phyloP scores from a whole-genome alignment of 2,113 vertebrate genomes.

The Oreochromis spilurus region DNA sequence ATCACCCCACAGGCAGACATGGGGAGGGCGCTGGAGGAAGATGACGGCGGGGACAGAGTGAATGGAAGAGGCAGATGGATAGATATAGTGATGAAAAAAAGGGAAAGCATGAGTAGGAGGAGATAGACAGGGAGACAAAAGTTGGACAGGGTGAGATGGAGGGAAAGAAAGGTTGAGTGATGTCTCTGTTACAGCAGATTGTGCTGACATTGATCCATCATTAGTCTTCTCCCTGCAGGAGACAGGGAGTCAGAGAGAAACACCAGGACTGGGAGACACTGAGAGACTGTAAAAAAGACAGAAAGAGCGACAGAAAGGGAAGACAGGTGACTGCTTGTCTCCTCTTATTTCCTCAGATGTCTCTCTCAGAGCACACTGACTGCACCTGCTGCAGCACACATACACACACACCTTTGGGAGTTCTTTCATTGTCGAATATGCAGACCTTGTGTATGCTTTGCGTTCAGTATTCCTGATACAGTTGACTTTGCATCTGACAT shows the following conservation, averaged over 20 bases:
- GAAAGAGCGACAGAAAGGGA: constrained; percentile 33
- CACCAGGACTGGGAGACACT: constrained; percentile 19
- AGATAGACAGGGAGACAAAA: constrained; percentile 5
- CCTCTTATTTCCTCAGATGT: constrained; percentile 50
- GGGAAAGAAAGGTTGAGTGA: constrained; percentile 35
- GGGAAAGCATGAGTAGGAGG: background rate
- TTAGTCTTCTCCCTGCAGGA: constrained; percentile 54
- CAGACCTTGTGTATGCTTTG: background rate
- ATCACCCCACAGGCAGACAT: constrained; percentile 27
- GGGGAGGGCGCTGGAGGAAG: background rate
- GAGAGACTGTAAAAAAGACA: constrained; percentile 20
- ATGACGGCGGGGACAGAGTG: background rate
- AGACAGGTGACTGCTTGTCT: constrained; percentile 65
- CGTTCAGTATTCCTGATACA: background rate
- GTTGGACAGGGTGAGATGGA: constrained; percentile 19
- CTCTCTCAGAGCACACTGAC: background rate
- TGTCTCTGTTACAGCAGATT: constrained; percentile 58
- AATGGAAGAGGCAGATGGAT: background rate
- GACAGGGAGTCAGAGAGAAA: constrained; percentile 40
- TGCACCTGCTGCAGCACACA: constrained; percentile 1
- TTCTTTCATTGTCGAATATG: background rate
- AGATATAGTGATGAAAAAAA: background rate
- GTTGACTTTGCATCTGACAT: background rate
- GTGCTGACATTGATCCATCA: constrained; percentile 72
- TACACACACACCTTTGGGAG: background rate